Conservation (phyloP, 2,797 vertebrate genomes). For the Picus viridis region DNA sequence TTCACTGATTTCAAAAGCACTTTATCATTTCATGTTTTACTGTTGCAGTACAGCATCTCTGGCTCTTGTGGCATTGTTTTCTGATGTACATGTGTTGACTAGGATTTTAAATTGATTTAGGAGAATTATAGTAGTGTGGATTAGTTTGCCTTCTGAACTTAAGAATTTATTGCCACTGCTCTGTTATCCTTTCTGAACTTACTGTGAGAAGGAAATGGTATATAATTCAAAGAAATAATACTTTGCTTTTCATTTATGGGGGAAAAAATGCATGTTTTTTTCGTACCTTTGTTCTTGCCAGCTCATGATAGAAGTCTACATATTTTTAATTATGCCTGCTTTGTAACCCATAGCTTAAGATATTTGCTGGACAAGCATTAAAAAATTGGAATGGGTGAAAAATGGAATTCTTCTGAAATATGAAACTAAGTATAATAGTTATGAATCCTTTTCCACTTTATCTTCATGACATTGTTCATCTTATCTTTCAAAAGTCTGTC, state of each 20-base stretch:
- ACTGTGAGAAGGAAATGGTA: background rate
- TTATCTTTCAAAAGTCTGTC: slow-evolving; percentile 10
- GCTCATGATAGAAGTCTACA: background rate
- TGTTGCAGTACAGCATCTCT: background rate
- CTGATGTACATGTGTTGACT: background rate
- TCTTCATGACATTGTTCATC: background rate
- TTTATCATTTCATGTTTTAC: background rate
- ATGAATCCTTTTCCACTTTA: background rate
- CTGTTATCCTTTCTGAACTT: background rate
- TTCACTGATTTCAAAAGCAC: background rate
- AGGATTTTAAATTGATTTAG: background rate
- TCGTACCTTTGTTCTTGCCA: slow-evolving; percentile 2
- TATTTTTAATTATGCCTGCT: slow-evolving; percentile 33
- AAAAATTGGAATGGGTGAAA: slow-evolving; percentile 28
- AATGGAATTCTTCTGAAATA: slow-evolving; percentile 21
- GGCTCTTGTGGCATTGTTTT: background rate
- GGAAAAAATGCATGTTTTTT: background rate
- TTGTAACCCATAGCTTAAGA: background rate
- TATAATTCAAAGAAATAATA: background rate
- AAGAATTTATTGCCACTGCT: background rate
- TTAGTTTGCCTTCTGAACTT: background rate
- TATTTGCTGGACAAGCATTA: slow-evolving; percentile 38
- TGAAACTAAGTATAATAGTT: slow-evolving; percentile 5
- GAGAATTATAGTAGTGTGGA: background rate
- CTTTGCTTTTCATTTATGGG: background rate